Conservation (phyloP, 2,888 invertebrate species). For the Lasioglossum lativentre region DNA sequence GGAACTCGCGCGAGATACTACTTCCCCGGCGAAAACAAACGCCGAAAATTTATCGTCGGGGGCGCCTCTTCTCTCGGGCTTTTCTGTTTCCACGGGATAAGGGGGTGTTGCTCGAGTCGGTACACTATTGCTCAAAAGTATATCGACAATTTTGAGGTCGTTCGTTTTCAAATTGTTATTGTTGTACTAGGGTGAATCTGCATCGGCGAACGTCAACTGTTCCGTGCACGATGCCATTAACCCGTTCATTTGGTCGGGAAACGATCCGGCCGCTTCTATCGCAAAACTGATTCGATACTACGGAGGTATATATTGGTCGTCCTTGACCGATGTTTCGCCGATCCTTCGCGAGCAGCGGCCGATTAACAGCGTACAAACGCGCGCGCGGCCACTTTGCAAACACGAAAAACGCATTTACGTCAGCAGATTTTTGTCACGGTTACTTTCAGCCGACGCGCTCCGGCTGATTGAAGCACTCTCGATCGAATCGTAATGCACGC, state of each 20-base stretch:
- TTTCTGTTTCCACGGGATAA: background rate
- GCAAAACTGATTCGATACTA: conserved; percentile 46
- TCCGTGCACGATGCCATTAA: conserved; percentile 47
- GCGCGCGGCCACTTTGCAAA: conserved; percentile 16
- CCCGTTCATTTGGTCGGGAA: conserved; percentile 37
- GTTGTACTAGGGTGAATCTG: conserved; percentile 25
- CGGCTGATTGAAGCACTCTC: background rate
- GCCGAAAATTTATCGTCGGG: background rate
- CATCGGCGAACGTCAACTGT: conserved; percentile 33
- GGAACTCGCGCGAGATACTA: background rate
- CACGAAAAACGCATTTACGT: conserved; percentile 33
- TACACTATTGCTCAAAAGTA: background rate
- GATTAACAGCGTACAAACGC: conserved; percentile 24
- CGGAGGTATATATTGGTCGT: background rate
- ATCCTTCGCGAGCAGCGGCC: background rate
- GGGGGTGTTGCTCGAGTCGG: background rate
- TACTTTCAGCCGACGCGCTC: background rate
- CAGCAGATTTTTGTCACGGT: background rate
- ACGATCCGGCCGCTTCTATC: conserved; percentile 32
- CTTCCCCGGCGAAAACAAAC: background rate
- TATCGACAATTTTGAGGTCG: background rate
- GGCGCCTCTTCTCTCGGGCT: background rate
- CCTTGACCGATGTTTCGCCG: conserved; percentile 12
- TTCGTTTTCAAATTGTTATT: conserved; percentile 39
- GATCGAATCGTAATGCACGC: background rate